Percentiles rank a stretch among this genome's conserved stretches.
These are phyloP conservation scores for Halictus quadricinctus DNA, from an alignment of 2,888 invertebrate species.

Conservation along the genomic window DNA sequence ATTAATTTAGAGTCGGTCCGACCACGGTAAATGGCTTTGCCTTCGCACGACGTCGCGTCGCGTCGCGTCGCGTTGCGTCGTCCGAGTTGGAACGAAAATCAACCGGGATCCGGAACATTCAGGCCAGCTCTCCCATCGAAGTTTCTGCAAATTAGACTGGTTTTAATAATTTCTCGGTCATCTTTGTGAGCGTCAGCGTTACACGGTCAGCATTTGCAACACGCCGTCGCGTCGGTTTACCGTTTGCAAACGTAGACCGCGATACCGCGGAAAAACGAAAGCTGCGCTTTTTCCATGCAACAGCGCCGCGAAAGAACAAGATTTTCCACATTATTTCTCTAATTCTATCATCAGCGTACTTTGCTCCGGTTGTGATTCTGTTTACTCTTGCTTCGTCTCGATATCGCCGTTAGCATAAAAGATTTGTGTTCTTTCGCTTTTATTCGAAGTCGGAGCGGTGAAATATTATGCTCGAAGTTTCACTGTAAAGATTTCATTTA, in stretches of 20 bases:
- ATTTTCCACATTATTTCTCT: constrained; percentile 11
- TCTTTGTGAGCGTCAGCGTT: constrained; percentile 23
- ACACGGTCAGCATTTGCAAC: constrained; percentile 44
- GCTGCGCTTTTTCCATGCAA: neutral
- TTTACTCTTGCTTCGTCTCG: neutral
- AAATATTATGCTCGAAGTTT: neutral
- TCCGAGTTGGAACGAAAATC: constrained; percentile 37
- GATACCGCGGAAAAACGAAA: constrained; percentile 22
- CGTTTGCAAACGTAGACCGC: constrained; percentile 45
- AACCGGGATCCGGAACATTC: constrained; percentile 17
- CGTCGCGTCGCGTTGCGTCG: no score
- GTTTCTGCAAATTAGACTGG: constrained; percentile 18
- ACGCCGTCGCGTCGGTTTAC: constrained; percentile 45
- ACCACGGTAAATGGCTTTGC: neutral
- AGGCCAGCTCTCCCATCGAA: constrained; percentile 12
- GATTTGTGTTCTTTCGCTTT: neutral
- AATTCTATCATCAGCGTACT: neutral
- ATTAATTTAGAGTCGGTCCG: constrained; percentile 6
- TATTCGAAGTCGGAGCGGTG: neutral
- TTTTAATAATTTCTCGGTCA: constrained; percentile 40
- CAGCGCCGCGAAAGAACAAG: neutral
- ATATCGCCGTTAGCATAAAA: neutral
- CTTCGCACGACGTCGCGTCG: neutral
- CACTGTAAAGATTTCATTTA: neutral
- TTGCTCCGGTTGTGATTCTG: neutral